Base-by-base conservation (phyloP, 2,888 invertebrate genomes). In the Seira ritae region DNA sequence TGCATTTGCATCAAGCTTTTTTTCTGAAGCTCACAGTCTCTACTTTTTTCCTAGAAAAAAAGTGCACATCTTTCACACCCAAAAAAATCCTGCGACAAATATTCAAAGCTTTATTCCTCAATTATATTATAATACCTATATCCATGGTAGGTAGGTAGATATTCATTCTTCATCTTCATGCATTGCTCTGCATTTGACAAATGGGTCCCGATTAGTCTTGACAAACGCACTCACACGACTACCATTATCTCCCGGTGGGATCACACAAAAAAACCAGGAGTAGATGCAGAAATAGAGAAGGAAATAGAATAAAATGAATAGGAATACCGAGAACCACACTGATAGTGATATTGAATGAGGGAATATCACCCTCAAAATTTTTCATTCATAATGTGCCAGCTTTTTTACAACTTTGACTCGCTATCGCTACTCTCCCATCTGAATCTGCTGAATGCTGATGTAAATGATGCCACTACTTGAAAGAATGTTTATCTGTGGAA, bases 191-290 rank as follows among this genome's bases (percentile, higher is more conserved):
- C 73, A 85, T 85, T 80, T 88, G 88, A 88, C 86, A 88, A 88
- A 88, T 88, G 86, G 82, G 84, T 70, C 77, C 75, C 88, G 85
- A 87, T 88, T 88, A 88, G 83, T 86, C 85, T 85, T 87, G 88
- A 88, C 86, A 87, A 87, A 84, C 75, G 85, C 73, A 86, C 80
- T 55, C 85, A 82, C 75, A 85, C 78, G 76, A 76, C 75, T 81
- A 73, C 72, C 76, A 78, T 83, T 83, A 83, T 83, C 78, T 82
- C 23, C 60, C 31, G 81, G 66, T 76, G 62, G 62, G 66, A 82
- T 82, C 82, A 46, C 82, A 46, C 71, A 67, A 73, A 62, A 66
- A 62, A 66, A 69, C 69, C 77, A 72, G 46, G 77, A n/a, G 31
- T 50, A 2, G 37, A 55, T 74, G 65, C 31, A 20, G 23, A 31